phyloP scores from a whole-genome alignment of 2,888 invertebrate species.

The Cataglyphis livida region DNA sequence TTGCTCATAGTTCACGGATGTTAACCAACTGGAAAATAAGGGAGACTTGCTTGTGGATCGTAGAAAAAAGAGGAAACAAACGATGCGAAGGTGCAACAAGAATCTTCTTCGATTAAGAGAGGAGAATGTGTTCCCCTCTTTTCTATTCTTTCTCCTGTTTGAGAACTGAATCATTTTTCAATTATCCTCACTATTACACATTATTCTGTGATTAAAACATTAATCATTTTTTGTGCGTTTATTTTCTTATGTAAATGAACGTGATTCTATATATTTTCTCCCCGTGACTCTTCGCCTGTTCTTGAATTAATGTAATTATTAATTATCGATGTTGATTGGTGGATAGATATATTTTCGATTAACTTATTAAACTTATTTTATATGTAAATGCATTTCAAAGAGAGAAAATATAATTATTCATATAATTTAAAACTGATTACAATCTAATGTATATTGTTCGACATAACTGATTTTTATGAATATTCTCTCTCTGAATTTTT shows the following conservation, averaged over 20 bases:
- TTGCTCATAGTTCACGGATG: constrained; percentile 75
- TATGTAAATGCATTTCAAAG: neutral
- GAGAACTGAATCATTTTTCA: neutral
- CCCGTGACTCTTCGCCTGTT: constrained; percentile 73
- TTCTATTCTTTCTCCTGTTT: neutral
- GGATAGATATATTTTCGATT: constrained; percentile 72
- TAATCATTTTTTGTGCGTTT: neutral
- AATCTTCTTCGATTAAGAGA: constrained; percentile 38
- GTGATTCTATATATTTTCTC: constrained; percentile 25
- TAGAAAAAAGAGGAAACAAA: constrained; percentile 58
- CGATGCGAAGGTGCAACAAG: constrained; percentile 40
- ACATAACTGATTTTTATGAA: neutral
- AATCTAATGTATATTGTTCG: constrained; percentile 1
- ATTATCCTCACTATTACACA: constrained; percentile 3
- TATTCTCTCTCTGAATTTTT: neutral
- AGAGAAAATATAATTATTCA: constrained; percentile 20
- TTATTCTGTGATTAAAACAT: neutral
- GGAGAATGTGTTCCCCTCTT: neutral
- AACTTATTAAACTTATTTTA: constrained; percentile 52
- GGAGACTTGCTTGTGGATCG: constrained; percentile 61
- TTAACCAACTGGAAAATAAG: constrained; percentile 77
- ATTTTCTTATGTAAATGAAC: constrained; percentile 21
- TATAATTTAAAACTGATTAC: neutral
- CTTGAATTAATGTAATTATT: constrained; percentile 82
- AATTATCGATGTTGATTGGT: constrained; percentile 80